These are phyloP conservation scores for Tympanuchus pallidicinctus DNA, from an alignment of 2,113 vertebrate genomes.

Conservation along the genomic window DNA sequence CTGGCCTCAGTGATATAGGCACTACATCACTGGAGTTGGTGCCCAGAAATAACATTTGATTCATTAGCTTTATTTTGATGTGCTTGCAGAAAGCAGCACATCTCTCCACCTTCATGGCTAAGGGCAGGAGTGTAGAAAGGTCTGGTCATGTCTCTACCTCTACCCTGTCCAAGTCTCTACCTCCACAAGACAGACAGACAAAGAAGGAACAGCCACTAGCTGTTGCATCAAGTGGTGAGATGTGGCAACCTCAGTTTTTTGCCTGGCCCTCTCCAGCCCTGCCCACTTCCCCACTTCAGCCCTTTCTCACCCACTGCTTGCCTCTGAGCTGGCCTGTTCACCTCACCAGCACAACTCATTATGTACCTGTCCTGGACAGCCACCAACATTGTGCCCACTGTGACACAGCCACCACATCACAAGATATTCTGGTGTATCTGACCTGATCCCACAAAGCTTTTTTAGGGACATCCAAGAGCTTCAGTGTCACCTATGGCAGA, in stretches of 20 bases:
- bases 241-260: rapidly evolving
- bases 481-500: neutral
- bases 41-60: neutral
- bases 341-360: neutral
- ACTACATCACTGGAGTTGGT: neutral
- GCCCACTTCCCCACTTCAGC: neutral
- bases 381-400: neutral
- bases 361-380: no score
- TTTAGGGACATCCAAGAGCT: rapidly evolving
- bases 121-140: rapidly evolving
- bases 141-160: neutral
- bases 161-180: no score
- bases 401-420: neutral
- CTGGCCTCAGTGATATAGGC: neutral
- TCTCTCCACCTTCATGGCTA: neutral
- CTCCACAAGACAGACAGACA: no score
- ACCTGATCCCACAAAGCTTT: neutral
- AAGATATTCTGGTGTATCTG: neutral
- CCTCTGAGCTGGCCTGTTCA: neutral
- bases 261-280: rapidly evolving
- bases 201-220: neutral
- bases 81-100: neutral
- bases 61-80: neutral
- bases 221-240: neutral
- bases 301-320: rapidly evolving